Base-by-base conservation (phyloP, 92 coral and sea anemone genomes). In the Epizoanthus fatuus region DNA sequence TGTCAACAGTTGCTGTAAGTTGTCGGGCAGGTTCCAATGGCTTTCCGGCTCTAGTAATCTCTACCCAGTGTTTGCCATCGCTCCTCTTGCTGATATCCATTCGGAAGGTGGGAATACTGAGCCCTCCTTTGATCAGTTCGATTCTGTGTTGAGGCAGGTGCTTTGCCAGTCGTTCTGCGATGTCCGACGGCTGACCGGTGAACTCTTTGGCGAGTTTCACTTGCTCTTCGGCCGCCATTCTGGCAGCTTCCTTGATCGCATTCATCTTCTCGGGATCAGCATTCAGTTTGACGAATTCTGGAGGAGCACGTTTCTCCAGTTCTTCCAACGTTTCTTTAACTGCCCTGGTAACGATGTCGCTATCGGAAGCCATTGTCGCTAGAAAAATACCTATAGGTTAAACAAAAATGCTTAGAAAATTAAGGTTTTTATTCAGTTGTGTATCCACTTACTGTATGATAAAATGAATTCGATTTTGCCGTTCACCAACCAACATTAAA, bases 141-240 rank as follows among this genome's bases (percentile, higher is more conserved):
- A 92, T 76, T 58, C 93, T 52, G 55, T 63, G 74, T 63, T 92
- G 86, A 5, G 93, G 91, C 65, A 92, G 39, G 84, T 89, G 37
- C 83, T 80, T 92, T 9, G 74, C 81, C 67, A 89, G 88, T 42
- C 87, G 66, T 49, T 85, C 58, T 17, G 79, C 82, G 72, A 92
- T 92, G 74, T 92, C 84, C 4, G 22, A 72, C 19, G 95, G 95
- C 53, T 65, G 90, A 45, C 65, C 76, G 13, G 86, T 62, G 52
- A 92, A 86, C 81, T 84, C 95, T 49, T 85, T 79, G 49, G 95
- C 90, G 42, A 92, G 89, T 54, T 80, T 85, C 3, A 92, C 86
- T 39, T 92, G 88, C 72, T 92, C 93, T n/a, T 74, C 38, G 14
- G 95, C 93, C n/a, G 90, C 88, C 60, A 54, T 14, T 54, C 79